These are phyloP conservation scores for Drosophila sucinea DNA, from an alignment of 1,140 invertebrate species.

Conservation along the genomic window DNA sequence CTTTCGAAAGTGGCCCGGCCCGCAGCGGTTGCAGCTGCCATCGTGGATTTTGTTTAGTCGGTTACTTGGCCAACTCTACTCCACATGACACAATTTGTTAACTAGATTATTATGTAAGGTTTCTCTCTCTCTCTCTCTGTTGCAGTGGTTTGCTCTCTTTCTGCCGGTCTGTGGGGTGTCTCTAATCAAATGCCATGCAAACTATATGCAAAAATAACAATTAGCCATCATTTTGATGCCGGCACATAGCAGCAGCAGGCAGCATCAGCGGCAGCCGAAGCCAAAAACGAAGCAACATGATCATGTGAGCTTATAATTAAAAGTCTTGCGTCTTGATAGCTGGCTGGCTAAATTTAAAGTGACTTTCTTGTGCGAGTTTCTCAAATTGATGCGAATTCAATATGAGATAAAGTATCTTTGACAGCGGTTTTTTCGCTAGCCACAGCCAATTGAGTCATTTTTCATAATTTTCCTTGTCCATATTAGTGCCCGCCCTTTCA, in stretches of 20 bases:
- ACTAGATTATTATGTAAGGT: conserved; percentile 78
- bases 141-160: conserved; percentile 19
- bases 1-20: conserved; percentile 70
- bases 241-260: conserved; percentile 23
- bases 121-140: conserved; percentile 32
- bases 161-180: conserved; percentile 27
- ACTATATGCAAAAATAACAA: conserved; percentile 74
- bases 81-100: conserved; percentile 79
- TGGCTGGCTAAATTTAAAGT: conserved; percentile 55
- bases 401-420: conserved; percentile 11
- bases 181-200: conserved; percentile 69
- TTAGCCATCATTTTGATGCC: conserved; percentile 74
- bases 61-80: conserved; percentile 45
- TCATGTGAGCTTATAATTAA: conserved; percentile 66
- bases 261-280: neutral
- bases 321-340: conserved; percentile 57
- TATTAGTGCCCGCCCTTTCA: neutral
- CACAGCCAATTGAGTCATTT: conserved; percentile 4
- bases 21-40: conserved; percentile 46
- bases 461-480: neutral
- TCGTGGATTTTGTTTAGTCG: conserved; percentile 28
- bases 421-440: neutral
- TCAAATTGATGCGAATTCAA: conserved; percentile 41
- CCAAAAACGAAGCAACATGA: conserved; percentile 3
- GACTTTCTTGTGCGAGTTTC: conserved; percentile 52